Evolutionary conservation across 2,888 invertebrate genomes (phyloP), one percentile per base, ranked within the genome.

Genomic region (Sphaerophoria rueppellii): DNA sequence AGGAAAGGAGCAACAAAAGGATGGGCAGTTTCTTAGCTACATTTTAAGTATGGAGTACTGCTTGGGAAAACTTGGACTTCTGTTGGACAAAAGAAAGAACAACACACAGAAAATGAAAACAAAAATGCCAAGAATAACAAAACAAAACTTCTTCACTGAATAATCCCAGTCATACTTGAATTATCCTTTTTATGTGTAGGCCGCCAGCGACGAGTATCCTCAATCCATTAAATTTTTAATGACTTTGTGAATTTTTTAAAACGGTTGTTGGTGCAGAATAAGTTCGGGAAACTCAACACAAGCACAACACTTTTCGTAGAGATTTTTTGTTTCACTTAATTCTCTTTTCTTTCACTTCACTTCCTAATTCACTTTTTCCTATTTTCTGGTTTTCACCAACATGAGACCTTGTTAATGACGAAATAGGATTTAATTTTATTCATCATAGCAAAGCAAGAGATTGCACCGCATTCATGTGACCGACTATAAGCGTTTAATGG

Each of bases 201-300:
- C 75, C 55, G 73, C 74, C 63, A 60, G 74, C 71, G 55, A 60
- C 55, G 60, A 75, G 80, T 75, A 83, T 83, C 83, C 75, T 65
- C 67, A 67, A 83, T 80, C 80, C 80, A 80, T 80, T 83, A 80
- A 83, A 80, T 83, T 75, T 83, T 80, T 83, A 75, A 83, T 80
- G 80, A 75, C 75, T 67, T 80, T 80, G 67, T 83, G 67, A 83
- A 83, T 80, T 80, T 83, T 83, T 83, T 67, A 80, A 71, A 83
- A 60, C 75, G 60, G 61, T 60, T 24, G 61, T 40, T 43, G 60
- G 60, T 76, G 55, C 80, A 60, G 61, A 71, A 43, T 71, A 72
- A 67, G 60, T 72, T 60, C 35, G 80, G 71, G 65, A 70, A 71
- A 5, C 43, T 61, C 71, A 24, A 52, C 58, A 57, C 63, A 63